Evolutionary conservation across 2,113 vertebrate genomes (phyloP).

Genomic region (Pantherophis guttatus): DNA sequence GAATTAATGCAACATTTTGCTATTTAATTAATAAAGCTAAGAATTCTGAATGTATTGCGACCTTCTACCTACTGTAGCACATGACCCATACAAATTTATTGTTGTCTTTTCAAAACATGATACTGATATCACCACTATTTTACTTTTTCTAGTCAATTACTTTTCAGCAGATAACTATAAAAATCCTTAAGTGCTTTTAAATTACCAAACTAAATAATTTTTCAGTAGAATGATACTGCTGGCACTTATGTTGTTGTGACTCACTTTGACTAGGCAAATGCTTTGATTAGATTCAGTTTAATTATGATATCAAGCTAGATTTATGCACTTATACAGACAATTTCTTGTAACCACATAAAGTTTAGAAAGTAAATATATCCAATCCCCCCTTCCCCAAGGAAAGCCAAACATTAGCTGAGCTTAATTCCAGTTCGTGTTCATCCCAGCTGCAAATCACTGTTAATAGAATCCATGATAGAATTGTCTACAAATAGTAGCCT

Average conservation of each 20-base stretch:
- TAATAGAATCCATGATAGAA: neutral
- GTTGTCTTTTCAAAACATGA: neutral
- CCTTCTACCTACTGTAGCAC: neutral
- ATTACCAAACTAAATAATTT: neutral
- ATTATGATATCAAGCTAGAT: neutral
- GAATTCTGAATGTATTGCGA: neutral
- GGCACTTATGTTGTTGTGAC: neutral
- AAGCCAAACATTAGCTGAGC: neutral
- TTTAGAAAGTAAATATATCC: neutral
- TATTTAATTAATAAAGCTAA: neutral
- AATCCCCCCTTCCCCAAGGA: neutral
- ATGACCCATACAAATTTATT: neutral
- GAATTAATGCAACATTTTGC: neutral
- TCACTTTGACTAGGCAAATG: neutral
- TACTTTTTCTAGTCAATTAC: neutral
- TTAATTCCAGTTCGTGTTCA: neutral
- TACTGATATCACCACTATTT: neutral
- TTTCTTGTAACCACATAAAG: neutral
- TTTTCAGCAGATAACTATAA: neutral
- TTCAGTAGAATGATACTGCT: neutral
- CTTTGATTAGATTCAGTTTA: neutral
- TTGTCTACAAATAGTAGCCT: neutral
- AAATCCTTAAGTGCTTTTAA: neutral
- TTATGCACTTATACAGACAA: neutral
- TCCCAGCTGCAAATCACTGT: neutral